Evolutionary conservation across 2,113 vertebrate genomes (phyloP), one percentile per base, ranked within the genome.

Genomic region (Passerina amoena): DNA sequence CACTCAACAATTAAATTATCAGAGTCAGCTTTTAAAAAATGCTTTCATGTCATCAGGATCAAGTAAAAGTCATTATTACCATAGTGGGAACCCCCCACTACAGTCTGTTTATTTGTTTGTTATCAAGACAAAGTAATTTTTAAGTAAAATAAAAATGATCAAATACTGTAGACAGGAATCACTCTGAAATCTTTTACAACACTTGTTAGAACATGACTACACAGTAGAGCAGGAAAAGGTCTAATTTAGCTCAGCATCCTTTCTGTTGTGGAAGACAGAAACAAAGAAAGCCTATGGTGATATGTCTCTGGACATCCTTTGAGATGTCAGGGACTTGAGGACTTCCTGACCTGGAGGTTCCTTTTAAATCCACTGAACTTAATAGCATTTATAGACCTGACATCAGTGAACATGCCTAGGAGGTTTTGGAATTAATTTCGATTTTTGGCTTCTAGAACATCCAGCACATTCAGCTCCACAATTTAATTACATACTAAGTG

Each of bases 401-500:
- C 42, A 63, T 63, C 42, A 86, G 37, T 50, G 60, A 94, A 86
- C 56, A 61, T 66, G 42, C 35, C 28, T 83, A 50, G 53, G 72
- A 94, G 64, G 57, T 63, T 89, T 54, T 70, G 51, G 65, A 92
- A 92, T 86, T 57, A 1, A 75, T 75, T 89, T 75, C 6, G 30
- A 70, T 57, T 95, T 86, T 88, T 70, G 47, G 72, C 60, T 95
- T 96, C 35, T 38, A 78, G 69, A 91, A 75, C 31, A 86, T 38
- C n/a, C 21, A 95, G 42, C 64, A 84, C 63, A 81, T 86, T 94
- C 77, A 94, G 51, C 60, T 84, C 30, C 60, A 70, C 24, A 71
- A 89, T 87, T 89, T 84, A 92, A 95, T 96, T 94, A 77, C 63
- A 80, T 3, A 59, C 35, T 66, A 92, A 94, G 72, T 78, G 81